Base-by-base conservation (phyloP, 1,140 invertebrate species). In the Gonioctena quinquepunctata region DNA sequence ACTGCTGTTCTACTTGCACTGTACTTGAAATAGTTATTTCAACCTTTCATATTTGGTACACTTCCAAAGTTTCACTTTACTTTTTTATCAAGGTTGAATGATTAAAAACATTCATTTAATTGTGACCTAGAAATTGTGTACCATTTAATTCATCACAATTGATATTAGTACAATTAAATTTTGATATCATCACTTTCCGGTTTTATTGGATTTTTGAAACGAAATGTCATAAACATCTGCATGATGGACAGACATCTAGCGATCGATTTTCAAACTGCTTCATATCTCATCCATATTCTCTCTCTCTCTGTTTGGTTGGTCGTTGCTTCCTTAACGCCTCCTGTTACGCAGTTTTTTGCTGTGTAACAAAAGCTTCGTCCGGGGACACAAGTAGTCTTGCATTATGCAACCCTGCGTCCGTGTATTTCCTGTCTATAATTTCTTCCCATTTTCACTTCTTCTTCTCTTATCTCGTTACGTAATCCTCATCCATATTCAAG, bases 181-280 rank as follows among this genome's bases (percentile, higher is more conserved):
- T 3, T 50, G 3, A 18, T 21, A 19, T 21, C 19, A 18, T 60
- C 23, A 23, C n/a, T n/a, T n/a, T n/a, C n/a, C n/a, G n/a, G n/a
- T n/a, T n/a, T n/a, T n/a, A n/a, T n/a, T n/a, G n/a, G n/a, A 27
- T 33, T 61, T 28, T 61, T 27, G n/a, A 33, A 28, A 25, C 27
- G 11, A 33, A 61, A 27, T 13, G 23, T 27, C 23, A 61, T 19
- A 33, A 61, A 27, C 59, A 61, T 61, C 59, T 27, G 59, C 59
- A 61, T 61, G 25, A 61, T 6, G 16, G 27, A 27, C n/a, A 27
- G 59, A 27, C 59, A 61, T 61, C 59, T 61, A 61, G 27, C 18
- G 25, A 61, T 61, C 59, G 59, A 61, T 61, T 18, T 26, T 27
- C 8, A 19, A 61, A 61, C 27, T 61, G 16, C 3, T 61, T 27